phyloP scores from a whole-genome alignment of 2,797 vertebrate species.

The Notolabrus celidotus region DNA sequence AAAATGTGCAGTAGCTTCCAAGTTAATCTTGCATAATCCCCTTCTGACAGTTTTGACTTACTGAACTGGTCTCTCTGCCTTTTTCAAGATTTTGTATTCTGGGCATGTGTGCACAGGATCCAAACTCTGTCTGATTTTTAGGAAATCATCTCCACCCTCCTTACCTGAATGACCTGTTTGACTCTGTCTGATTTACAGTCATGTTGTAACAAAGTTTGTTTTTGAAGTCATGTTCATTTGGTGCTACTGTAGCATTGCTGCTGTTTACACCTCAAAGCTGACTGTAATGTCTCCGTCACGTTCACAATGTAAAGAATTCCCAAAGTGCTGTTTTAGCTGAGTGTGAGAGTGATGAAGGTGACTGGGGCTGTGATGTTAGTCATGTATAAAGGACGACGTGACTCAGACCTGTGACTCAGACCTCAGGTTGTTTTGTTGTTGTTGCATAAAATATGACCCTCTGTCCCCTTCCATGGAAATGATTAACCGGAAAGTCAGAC shows the following conservation, averaged over 20 bases:
- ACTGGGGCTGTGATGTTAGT: conserved; percentile 6
- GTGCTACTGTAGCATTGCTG: background rate
- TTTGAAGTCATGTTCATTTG: background rate
- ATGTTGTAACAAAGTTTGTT: conserved; percentile 20
- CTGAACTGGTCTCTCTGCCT: background rate
- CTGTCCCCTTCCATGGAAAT: conserved; percentile 49
- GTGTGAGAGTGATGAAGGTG: background rate
- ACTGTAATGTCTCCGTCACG: background rate
- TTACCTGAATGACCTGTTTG: conserved; percentile 40
- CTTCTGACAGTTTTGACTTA: background rate
- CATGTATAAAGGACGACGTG: background rate
- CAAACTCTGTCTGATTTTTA: conserved; percentile 4
- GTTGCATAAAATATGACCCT: conserved; percentile 35
- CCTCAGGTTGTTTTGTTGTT: conserved; percentile 24
- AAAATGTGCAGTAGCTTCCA: background rate
- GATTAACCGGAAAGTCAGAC: conserved; percentile 56
- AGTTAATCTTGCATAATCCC: background rate
- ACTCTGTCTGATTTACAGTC: background rate
- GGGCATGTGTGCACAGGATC: background rate
- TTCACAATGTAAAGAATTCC: background rate
- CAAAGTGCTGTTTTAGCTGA: background rate
- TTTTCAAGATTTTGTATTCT: background rate
- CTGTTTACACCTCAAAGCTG: background rate
- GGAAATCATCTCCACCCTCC: background rate
- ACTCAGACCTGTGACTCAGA: conserved; percentile 45